Evolutionary conservation across 2,888 invertebrate genomes (phyloP), one percentile per base, ranked within the genome.

Genomic region (Himalopsyche anomala): DNA sequence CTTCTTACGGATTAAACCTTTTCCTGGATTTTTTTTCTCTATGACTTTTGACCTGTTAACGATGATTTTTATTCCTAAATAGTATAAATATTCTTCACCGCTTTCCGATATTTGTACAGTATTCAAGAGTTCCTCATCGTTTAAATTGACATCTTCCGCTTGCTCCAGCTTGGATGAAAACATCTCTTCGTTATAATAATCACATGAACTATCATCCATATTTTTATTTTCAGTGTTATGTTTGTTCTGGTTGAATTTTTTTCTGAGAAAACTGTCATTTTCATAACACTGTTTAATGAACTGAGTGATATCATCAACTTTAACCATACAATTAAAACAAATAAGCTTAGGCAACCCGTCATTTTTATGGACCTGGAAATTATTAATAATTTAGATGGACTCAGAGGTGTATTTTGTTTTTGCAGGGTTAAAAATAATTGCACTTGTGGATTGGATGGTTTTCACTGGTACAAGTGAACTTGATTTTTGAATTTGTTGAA

Each of bases 1-100:
- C 28, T 5, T 51, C 5, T 51, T 2, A 5, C 51, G 51, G 12
- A 0, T 51, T 15, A 0, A 3, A 62, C 9, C 9, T 62, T 62
- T 9, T 62, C 19, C 28, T 51, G 12, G 51, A 15, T 19, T 62
- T 5, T 62, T 62, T 28, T 62, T n/a, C 28, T n/a, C 28, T 11
- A 62, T 8, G 19, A 62, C 6, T 62, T 62, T 62, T 62, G 62
- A 28, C 19, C 28, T n/a, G 62, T 62, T 62, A 19, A 62, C 15
- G 15, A 19, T 62, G 28, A 62, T 62, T 62, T 62, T 62, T 62
- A 62, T 28, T 62, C 62, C 62, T 62, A 62, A 62, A 62, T 62
- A 62, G 11, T 19, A 2, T 9, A 62, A 28, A 62, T 62, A 62
- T 62, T 62, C 62, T 62, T 62, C 62, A 62, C 62, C 62, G 28